phyloP scores from a whole-genome alignment of 2,888 invertebrate genomes.

The Apamea anceps region DNA sequence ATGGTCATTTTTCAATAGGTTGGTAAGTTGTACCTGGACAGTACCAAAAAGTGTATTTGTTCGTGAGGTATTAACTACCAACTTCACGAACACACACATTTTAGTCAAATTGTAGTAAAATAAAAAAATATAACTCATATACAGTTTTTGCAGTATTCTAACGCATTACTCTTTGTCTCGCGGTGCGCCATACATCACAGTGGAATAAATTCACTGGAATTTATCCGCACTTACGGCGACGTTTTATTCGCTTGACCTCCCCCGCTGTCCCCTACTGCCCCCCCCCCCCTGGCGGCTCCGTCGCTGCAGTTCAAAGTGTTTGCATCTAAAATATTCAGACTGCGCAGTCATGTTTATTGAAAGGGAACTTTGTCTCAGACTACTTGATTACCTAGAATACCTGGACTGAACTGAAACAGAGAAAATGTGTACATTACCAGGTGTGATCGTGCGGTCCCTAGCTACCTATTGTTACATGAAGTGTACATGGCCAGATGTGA shows the following conservation, averaged over 20 bases:
- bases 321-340: constrained; percentile 63
- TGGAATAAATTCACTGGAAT: constrained; percentile 67
- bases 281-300: constrained; percentile 1
- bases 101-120: neutral
- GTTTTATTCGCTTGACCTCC: constrained; percentile 68
- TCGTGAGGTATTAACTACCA: neutral
- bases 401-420: constrained; percentile 9
- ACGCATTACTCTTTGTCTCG: constrained; percentile 35
- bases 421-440: neutral
- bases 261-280: neutral
- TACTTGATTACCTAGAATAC: constrained; percentile 46
- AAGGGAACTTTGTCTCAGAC: constrained; percentile 60
- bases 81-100: neutral
- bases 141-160: constrained; percentile 10
- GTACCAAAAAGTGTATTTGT: neutral
- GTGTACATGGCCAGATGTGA: no score
- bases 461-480: no score
- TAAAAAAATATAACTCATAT: neutral
- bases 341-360: constrained; percentile 64
- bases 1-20: neutral
- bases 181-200: constrained; percentile 53
- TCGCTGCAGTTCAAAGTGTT: constrained; percentile 56
- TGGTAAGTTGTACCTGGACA: neutral
- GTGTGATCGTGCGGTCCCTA: no score
- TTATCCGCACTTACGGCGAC: constrained; percentile 64